Conservation (phyloP, 2,888 invertebrate genomes). For the Aspidiotus destructor region DNA sequence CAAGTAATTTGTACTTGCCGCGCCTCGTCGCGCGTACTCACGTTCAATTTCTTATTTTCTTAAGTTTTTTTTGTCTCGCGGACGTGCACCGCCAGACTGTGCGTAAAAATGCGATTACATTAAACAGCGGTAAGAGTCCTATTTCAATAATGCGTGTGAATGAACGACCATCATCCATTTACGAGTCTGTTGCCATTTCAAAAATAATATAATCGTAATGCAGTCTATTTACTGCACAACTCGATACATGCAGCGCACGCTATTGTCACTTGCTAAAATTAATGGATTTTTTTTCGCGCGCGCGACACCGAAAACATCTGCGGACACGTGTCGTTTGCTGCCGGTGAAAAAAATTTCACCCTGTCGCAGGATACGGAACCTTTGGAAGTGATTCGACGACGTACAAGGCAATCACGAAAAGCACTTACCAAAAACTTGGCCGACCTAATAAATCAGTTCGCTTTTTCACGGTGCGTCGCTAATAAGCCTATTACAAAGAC, state of each 20-base stretch:
- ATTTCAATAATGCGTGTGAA: too few species aligned
- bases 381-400: neutral
- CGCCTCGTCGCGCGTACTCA: too few species aligned
- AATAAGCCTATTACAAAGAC: too few species aligned
- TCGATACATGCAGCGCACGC: neutral
- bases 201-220: too few species aligned
- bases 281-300: constrained; percentile 12
- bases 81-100: neutral
- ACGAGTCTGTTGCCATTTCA: too few species aligned
- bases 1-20: too few species aligned
- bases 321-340: constrained; percentile 28
- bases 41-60: neutral
- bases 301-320: constrained; percentile 19
- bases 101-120: too few species aligned
- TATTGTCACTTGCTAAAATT: constrained; percentile 17
- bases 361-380: neutral
- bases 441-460: neutral
- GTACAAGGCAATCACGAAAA: neutral
- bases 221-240: too few species aligned
- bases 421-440: constrained; percentile 5
- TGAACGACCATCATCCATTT: too few species aligned
- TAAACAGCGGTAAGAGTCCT: too few species aligned
- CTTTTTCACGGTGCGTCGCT: too few species aligned
- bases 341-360: constrained; percentile 8
- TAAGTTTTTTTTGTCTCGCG: neutral